Base-by-base conservation (phyloP, 2,113 vertebrate genomes). In the Dermatemys mawii region DNA sequence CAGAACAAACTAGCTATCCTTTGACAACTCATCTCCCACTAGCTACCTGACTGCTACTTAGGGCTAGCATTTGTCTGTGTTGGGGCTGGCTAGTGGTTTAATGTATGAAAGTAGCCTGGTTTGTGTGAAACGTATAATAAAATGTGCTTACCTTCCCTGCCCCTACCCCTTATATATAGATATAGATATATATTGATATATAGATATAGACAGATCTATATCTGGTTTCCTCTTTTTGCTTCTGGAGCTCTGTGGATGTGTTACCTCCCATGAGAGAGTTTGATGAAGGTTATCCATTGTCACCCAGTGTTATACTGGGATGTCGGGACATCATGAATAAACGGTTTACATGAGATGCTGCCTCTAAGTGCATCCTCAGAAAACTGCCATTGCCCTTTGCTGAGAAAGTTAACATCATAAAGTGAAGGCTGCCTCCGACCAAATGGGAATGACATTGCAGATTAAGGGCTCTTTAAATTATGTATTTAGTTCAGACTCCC, bases 401-500 rank as follows among this genome's bases (percentile, higher is more conserved):
- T 91, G 96, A 95, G 97, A 97, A 98, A 97, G 95, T 98, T 98
- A 97, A 97, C 97, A 98, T 98, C 97, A 98, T 98, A 97, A 98
- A 98, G 97, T 98, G 97, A 96, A 98, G 94, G 95, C 97, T 98
- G 96, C 97, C 96, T 98, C 97, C 6, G 88, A 98, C 96, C 97
- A 97, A 98, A 98, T 98, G 97, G 98, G 96, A 98, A 97, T 97
- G 98, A 97, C 97, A 98, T 91, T 94, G 93, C 96, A 97, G 96
- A 98, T 98, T 97, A 98, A 98, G 97, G 97, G 95, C 97, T 98
- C 97, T 98, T 98, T 98, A 98, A 97, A 98, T 97, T 97, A 97
- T 98, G 95, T 96, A 97, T 97, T 94, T 97, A 97, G 95, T 97
- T 98, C 98, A 97, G 97, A 97, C 97, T 98, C 98, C 97, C 41